Evolutionary conservation across 2,888 invertebrate genomes (phyloP), one percentile per base, ranked within the genome.

Genomic region (Eilema griseolum): DNA sequence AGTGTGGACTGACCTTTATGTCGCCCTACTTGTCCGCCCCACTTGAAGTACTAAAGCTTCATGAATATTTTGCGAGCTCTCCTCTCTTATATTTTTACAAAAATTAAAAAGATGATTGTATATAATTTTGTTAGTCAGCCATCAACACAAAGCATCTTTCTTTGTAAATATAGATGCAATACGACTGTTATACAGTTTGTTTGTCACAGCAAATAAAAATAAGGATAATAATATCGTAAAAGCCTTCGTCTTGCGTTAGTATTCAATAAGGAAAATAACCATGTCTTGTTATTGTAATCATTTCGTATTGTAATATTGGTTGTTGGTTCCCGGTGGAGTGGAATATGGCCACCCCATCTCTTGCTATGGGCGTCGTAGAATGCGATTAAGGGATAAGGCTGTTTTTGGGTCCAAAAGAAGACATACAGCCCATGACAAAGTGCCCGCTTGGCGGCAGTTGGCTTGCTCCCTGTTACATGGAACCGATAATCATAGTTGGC

Each of bases 31-130:
- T 76, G 76, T 79, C 74, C 72, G 77, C 78, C 75, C 79, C 81
- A 77, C 83, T 80, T 78, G 72, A 79, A 72, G 78, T 75, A 69
- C 78, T 77, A 80, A 63, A n/a, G 52, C 71, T 78, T 83, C 78
- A 84, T 84, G 80, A 84, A 82, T 85, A 82, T 85, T 80, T 72
- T 70, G 71, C 63, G 56, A 70, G 68, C 61, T 74, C 59, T 76
- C 68, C 70, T 69, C 71, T 75, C 74, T 69, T 68, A 64, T 7
- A 73, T 74, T 81, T 75, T 72, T 41, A 41, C 66, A 37, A 31
- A 70, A 69, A 76, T 80, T 79, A 79, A 77, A 46, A 41, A 41
- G 4, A 37, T 37, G 37, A 37, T 37, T 14, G 14, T 37, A 37
- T 37, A 41, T 41, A 41, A 16, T 41, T 41, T 41, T 16, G 12